Evolutionary conservation across 2,113 vertebrate genomes (phyloP).

Genomic region (Mustela lutreola): DNA sequence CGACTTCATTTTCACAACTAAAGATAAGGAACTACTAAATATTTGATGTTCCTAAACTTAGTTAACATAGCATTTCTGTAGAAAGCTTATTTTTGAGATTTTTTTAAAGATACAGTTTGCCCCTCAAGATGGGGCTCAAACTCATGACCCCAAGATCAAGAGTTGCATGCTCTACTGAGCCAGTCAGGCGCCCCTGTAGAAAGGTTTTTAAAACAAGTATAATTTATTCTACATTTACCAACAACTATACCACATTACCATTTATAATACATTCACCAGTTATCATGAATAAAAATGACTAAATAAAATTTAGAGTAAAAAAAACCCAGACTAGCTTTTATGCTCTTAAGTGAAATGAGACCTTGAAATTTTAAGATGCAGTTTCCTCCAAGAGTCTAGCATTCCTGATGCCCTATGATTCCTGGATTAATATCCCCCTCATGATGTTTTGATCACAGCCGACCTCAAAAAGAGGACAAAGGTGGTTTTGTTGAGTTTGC

Average conservation of each 20-base stretch:
- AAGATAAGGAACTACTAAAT: constrained; percentile 43
- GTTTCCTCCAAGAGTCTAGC: background rate
- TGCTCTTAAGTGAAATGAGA: constrained; percentile 35
- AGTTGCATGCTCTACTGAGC: background rate
- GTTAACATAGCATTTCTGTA: background rate
- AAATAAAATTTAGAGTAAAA: constrained; percentile 61
- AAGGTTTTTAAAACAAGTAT: constrained; percentile 51
- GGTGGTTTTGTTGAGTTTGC: background rate
- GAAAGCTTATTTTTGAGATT: background rate
- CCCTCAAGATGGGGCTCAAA: background rate
- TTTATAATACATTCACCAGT: constrained; percentile 52
- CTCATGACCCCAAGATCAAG: background rate
- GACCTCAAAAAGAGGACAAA: constrained; percentile 6
- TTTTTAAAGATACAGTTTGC: background rate
- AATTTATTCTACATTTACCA: constrained; percentile 36
- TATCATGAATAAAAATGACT: constrained; percentile 68
- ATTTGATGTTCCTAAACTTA: constrained; percentile 43
- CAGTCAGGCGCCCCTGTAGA: background rate
- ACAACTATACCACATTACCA: constrained; percentile 50
- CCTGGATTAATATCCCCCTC: constrained; percentile 18
- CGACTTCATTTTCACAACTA: constrained; percentile 61
- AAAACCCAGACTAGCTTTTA: constrained; percentile 10
- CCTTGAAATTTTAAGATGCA: background rate
- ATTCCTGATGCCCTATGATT: constrained; percentile 27
- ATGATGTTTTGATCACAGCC: background rate